A percentile compares a stretch with the other conserved stretches of the same genome.
Conservation (phyloP, 2,888 invertebrate species). For the Lydus trimaculatus region DNA sequence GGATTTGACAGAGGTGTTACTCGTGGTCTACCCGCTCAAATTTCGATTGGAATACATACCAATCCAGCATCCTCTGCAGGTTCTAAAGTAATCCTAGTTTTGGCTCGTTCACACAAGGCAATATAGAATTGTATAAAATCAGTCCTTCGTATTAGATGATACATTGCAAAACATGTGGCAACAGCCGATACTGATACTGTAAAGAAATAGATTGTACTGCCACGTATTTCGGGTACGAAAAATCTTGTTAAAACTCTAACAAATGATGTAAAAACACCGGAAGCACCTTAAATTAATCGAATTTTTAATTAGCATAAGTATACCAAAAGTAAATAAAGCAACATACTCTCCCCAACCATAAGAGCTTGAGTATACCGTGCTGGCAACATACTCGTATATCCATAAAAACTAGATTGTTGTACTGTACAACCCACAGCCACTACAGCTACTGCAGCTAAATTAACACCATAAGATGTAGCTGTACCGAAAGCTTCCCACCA, state of each 20-base stretch:
- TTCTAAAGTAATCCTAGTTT: constrained; percentile 80
- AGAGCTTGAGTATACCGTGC: constrained; percentile 91
- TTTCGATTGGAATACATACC: constrained; percentile 66
- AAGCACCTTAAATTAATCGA: constrained; percentile 71
- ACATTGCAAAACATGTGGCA: constrained; percentile 77
- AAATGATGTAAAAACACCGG: constrained; percentile 86
- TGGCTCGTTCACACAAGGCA: constrained; percentile 74
- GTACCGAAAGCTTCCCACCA: constrained; percentile 84
- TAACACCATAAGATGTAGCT: constrained; percentile 82
- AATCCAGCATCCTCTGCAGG: constrained; percentile 86
- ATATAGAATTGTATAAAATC: constrained; percentile 87
- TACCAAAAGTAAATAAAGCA: not conserved
- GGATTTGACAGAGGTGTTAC: no score
- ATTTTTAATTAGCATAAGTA: no score
- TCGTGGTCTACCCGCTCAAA: no score
- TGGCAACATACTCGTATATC: constrained; percentile 91
- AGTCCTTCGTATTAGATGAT: constrained; percentile 78
- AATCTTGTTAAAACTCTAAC: constrained; percentile 87
- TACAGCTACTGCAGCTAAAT: constrained; percentile 82
- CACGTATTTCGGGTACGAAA: constrained; percentile 75
- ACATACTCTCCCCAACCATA: constrained; percentile 91
- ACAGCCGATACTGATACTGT: constrained; percentile 79
- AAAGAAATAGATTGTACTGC: constrained; percentile 89
- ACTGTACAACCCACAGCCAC: constrained; percentile 92
- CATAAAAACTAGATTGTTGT: constrained; percentile 94